Conservation (phyloP, 2,113 vertebrate genomes). For the Corythoichthys haematopterus region DNA sequence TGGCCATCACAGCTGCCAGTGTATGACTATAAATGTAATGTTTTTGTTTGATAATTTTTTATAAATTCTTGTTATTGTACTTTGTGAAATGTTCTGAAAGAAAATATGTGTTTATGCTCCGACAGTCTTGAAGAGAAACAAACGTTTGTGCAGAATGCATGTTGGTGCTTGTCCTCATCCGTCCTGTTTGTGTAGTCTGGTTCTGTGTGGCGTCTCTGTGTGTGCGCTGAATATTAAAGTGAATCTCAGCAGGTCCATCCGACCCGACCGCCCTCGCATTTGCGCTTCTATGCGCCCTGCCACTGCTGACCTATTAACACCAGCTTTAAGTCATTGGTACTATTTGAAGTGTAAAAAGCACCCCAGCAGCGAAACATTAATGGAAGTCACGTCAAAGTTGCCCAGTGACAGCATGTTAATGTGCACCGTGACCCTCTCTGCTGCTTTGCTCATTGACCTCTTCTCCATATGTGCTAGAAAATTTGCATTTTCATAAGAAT, state of each 20-base stretch:
- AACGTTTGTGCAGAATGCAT: background rate
- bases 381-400: constrained; percentile 21
- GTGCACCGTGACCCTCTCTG: constrained; percentile 22
- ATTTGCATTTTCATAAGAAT: background rate
- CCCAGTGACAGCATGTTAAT: constrained; percentile 23
- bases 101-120: background rate
- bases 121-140: background rate
- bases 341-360: constrained; percentile 12
- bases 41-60: background rate
- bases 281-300: background rate
- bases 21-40: background rate
- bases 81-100: background rate
- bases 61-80: background rate
- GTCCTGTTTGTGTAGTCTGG: background rate
- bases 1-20: background rate
- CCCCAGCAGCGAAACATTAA: constrained; percentile 16
- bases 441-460: constrained; percentile 23
- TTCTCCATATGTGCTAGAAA: constrained; percentile 8
- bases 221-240: constrained; percentile 35
- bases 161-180: background rate
- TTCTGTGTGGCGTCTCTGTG: background rate
- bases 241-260: constrained; percentile 20
- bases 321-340: constrained; percentile 8
- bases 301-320: constrained; percentile 1
- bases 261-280: constrained; percentile 23